Conservation (phyloP, 2,113 vertebrate genomes). For the Syngnathus scovelli region DNA sequence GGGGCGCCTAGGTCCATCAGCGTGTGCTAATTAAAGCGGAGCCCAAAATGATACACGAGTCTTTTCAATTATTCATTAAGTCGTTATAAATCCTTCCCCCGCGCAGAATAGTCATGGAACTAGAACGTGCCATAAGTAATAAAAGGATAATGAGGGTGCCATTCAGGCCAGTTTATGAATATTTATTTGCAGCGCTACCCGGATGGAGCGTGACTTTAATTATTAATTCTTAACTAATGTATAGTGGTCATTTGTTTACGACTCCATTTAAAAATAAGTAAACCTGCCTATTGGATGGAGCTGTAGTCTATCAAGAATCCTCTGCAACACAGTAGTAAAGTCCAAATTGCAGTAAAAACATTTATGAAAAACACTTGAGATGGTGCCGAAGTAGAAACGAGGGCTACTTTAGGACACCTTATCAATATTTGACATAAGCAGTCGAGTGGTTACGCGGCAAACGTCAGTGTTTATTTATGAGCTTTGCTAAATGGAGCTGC, state of each 20-base stretch:
- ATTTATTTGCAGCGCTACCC: slow-evolving; percentile 24
- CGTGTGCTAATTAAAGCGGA: slow-evolving; percentile 1
- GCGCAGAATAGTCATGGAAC: slow-evolving; percentile 25
- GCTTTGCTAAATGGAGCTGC: slow-evolving; percentile 1
- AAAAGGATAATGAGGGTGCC: slow-evolving; percentile 14
- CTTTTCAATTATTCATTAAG: slow-evolving; percentile 33
- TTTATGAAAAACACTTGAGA: not conserved
- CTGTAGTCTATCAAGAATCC: too few species aligned
- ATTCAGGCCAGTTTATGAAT: slow-evolving; percentile 41
- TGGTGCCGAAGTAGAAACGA: not conserved
- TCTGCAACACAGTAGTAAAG: too few species aligned
- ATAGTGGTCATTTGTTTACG: not conserved
- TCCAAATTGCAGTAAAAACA: too few species aligned
- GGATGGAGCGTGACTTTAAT: not conserved
- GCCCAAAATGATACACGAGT: slow-evolving; percentile 22
- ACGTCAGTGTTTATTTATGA: slow-evolving; percentile 1
- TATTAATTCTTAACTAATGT: not conserved
- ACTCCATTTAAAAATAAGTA: too few species aligned
- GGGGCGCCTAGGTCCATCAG: not conserved
- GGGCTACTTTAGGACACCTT: slow-evolving; percentile 29
- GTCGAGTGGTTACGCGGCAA: not conserved
- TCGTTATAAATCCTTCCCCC: slow-evolving; percentile 40
- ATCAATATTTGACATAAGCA: slow-evolving; percentile 44
- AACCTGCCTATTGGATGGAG: too few species aligned
- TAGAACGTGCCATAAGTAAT: slow-evolving; percentile 18